Conservation (phyloP, 2,797 vertebrate species). For the Cossypha niveicapilla region DNA sequence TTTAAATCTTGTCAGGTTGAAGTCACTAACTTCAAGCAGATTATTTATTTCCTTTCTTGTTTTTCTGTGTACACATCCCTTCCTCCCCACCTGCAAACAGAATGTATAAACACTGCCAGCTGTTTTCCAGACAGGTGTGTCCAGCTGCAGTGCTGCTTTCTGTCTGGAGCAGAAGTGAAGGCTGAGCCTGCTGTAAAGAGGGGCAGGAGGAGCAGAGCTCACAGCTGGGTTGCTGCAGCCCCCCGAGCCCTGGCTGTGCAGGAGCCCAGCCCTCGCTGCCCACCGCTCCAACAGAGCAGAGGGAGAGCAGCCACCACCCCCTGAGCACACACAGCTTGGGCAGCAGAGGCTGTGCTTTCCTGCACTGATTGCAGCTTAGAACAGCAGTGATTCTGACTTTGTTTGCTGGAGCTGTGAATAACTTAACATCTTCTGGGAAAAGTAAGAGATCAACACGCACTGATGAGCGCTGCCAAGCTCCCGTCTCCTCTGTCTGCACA, state of each 20-base stretch:
- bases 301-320: neutral
- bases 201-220: neutral
- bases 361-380: neutral
- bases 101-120: neutral
- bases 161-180: neutral
- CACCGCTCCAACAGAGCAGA: neutral
- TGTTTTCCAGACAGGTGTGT: neutral
- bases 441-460: neutral
- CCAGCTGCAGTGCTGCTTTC: neutral
- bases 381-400: neutral
- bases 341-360: neutral
- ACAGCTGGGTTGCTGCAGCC: neutral
- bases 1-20: slow-evolving; percentile 10
- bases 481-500: neutral
- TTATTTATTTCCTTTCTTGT: neutral
- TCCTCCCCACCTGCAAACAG: neutral
- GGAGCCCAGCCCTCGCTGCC: neutral
- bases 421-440: neutral
- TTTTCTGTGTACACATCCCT: neutral
- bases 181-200: neutral
- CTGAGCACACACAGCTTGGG: neutral
- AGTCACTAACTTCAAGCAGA: neutral
- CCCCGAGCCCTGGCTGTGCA: neutral
- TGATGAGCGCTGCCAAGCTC: neutral
- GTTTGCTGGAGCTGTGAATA: slow-evolving; percentile 3